These are phyloP conservation scores for Periparus ater DNA, from an alignment of 2,797 vertebrate genomes.

Conservation along the genomic window DNA sequence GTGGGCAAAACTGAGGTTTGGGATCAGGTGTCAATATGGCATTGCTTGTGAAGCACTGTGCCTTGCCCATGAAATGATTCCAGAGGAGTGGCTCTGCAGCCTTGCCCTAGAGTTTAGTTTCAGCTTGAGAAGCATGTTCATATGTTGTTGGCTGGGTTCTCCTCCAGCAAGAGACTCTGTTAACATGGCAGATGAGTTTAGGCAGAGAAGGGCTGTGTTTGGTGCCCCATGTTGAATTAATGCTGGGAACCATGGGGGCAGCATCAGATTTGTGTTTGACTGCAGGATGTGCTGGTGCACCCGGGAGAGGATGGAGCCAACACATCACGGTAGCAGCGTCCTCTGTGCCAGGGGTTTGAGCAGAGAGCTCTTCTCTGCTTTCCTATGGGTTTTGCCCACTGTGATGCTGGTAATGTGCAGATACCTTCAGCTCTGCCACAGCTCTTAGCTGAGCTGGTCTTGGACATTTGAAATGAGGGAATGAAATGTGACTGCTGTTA, in stretches of 20 bases:
- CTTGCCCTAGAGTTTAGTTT: not conserved
- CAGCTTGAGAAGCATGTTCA: not conserved
- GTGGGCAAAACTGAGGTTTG: not conserved
- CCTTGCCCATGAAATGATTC: not conserved
- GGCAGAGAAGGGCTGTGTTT: not conserved
- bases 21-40: not conserved
- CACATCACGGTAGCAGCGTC: not conserved
- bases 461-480: not conserved
- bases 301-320: not conserved
- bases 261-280: not conserved
- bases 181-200: not conserved
- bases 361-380: not conserved
- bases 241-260: fast-evolving
- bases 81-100: not conserved
- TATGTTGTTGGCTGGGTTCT: fast-evolving
- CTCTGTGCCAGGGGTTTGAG: not conserved
- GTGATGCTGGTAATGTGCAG: not conserved
- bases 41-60: not conserved
- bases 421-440: not conserved
- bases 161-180: not conserved
- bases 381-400: fast-evolving
- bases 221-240: not conserved
- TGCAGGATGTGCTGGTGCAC: not conserved
- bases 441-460: not conserved
- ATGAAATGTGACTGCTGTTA: not conserved